Evolutionary conservation across 92 coral and sea anemone genomes (phyloP).

Genomic region (Pocillopora grandis): DNA sequence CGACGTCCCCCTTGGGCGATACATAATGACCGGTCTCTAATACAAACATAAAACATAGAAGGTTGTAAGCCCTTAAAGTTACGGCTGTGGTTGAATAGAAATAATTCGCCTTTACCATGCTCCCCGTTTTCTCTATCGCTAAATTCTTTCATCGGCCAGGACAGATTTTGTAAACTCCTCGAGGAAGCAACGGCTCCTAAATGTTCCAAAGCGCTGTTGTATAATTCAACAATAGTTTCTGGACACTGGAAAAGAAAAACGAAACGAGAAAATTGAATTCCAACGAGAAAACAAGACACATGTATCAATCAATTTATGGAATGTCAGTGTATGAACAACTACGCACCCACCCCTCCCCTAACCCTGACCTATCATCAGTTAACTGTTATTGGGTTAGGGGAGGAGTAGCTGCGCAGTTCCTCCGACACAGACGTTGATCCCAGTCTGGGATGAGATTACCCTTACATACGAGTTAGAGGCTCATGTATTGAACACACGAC

Average conservation of each 20-base stretch:
- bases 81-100: too few species aligned
- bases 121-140: slow-evolving; percentile 19
- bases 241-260: slow-evolving; percentile 73
- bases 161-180: slow-evolving; percentile 57
- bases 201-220: slow-evolving; percentile 77
- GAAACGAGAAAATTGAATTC: not conserved
- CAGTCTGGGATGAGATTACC: too few species aligned
- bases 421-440: too few species aligned
- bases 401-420: too few species aligned
- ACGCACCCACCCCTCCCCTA: not conserved
- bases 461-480: not conserved
- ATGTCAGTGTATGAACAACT: not conserved
- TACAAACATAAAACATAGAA: too few species aligned
- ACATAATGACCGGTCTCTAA: too few species aligned
- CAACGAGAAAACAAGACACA: not conserved
- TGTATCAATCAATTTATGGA: not conserved
- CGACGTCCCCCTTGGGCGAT: too few species aligned
- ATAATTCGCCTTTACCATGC: not conserved
- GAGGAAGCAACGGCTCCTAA: slow-evolving; percentile 76
- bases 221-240: slow-evolving; percentile 78
- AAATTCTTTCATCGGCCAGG: slow-evolving; percentile 92
- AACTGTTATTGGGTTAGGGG: too few species aligned
- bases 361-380: too few species aligned
- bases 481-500: not conserved
- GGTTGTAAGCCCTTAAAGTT: too few species aligned